These are phyloP conservation scores for Cephus spinipes DNA, from an alignment of 2,888 invertebrate species.

Conservation along the genomic window DNA sequence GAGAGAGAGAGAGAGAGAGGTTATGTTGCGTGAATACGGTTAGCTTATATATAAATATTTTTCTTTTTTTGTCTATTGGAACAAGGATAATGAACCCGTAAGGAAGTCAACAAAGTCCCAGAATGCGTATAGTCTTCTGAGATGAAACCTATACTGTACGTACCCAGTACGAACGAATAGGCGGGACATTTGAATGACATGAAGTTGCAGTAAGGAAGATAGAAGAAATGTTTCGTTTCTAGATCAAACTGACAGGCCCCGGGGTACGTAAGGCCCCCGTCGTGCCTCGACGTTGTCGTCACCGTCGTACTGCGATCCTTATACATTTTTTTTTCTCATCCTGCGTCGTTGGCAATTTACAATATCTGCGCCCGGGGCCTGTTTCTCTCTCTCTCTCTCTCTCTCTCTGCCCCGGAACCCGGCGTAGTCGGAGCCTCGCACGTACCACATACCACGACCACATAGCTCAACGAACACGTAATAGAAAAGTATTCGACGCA, in stretches of 20 bases:
- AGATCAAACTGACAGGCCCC: not conserved
- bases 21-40: not conserved
- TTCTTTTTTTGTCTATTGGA: not conserved
- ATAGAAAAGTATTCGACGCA: slow-evolving; percentile 9
- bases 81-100: not conserved
- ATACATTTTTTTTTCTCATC: not conserved
- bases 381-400: not conserved
- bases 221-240: not conserved
- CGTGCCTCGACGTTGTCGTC: not conserved
- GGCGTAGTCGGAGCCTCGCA: not conserved
- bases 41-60: not conserved
- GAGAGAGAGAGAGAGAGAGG: not conserved
- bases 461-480: slow-evolving; percentile 5
- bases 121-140: not conserved
- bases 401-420: not conserved
- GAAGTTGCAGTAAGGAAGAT: not conserved
- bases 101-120: not conserved
- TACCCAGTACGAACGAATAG: not conserved
- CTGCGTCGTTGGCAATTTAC: slow-evolving; percentile 3
- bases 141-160: not conserved
- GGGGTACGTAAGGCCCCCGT: not conserved
- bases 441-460: slow-evolving; percentile 4
- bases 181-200: not conserved
- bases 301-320: not conserved
- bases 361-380: not conserved